phyloP scores from a whole-genome alignment of 2,113 vertebrate genomes.

The Aegypius monachus region DNA sequence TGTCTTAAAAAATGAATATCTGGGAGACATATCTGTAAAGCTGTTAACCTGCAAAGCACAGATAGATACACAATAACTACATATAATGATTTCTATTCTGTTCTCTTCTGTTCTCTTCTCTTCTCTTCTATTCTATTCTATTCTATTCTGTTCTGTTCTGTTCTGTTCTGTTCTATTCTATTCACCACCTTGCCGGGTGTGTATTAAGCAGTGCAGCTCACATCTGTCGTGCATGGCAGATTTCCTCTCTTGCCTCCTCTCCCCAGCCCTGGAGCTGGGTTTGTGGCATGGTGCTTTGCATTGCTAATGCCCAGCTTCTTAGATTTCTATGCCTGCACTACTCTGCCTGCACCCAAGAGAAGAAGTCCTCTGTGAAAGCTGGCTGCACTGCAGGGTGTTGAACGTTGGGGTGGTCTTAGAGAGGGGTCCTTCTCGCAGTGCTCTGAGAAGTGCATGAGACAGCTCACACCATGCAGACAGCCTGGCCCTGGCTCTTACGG shows the following conservation, averaged over 20 bases:
- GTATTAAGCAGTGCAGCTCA: not conserved
- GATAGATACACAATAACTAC: not conserved
- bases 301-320: not conserved
- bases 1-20: not conserved
- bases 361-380: not conserved
- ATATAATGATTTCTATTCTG: too few relatives aligned
- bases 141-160: rapidly evolving
- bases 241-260: not conserved
- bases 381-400: not conserved
- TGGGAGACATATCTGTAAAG: not conserved
- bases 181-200: not conserved
- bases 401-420: not conserved
- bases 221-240: not conserved
- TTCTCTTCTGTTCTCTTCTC: rapidly evolving
- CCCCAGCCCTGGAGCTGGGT: not conserved
- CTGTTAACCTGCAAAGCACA: not conserved
- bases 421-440: not conserved
- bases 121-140: not conserved
- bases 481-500: not conserved
- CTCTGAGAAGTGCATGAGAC: not conserved
- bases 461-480: not conserved
- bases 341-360: not conserved
- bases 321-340: not conserved
- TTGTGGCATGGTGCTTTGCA: not conserved
- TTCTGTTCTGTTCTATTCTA: not conserved